These are phyloP conservation scores for Catajapyx aquilonaris DNA, from an alignment of 1,140 invertebrate species.

Conservation along the genomic window DNA sequence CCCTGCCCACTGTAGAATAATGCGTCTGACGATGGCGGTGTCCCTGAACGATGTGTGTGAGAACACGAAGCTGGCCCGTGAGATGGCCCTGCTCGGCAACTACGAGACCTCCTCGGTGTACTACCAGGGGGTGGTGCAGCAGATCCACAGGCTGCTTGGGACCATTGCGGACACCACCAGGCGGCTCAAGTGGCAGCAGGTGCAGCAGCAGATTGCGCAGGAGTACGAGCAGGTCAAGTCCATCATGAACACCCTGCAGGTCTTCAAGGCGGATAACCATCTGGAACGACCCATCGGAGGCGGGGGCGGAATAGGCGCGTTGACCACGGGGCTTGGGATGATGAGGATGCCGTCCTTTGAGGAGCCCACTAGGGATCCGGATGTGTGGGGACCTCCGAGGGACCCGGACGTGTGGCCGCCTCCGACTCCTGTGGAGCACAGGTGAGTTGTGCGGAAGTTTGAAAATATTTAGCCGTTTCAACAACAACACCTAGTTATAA, in stretches of 20 bases:
- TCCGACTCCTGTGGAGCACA: conserved; percentile 59
- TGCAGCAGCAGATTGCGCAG: conserved; percentile 67
- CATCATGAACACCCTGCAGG: conserved; percentile 40
- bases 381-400: conserved; percentile 51
- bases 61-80: conserved; percentile 77
- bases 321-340: conserved; percentile 10
- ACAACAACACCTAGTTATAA: too few relatives aligned
- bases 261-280: conserved; percentile 35
- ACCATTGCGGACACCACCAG: conserved; percentile 55
- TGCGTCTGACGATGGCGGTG: conserved; percentile 38
- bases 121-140: conserved; percentile 81
- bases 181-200: conserved; percentile 74
- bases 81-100: conserved; percentile 84
- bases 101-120: conserved; percentile 88
- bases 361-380: conserved; percentile 36
- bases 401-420: conserved; percentile 84
- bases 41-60: conserved; percentile 74
- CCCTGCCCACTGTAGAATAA: conserved; percentile 1
- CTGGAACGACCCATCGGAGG: conserved; percentile 23
- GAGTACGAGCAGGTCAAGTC: conserved; percentile 85
- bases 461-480: background rate
- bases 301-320: conserved; percentile 10
- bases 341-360: conserved; percentile 26
- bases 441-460: conserved; percentile 19
- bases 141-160: conserved; percentile 62